A percentile compares a stretch with the other conserved stretches of the same genome.
Conservation (phyloP, 2,113 vertebrate genomes). For the Hippolais icterina region DNA sequence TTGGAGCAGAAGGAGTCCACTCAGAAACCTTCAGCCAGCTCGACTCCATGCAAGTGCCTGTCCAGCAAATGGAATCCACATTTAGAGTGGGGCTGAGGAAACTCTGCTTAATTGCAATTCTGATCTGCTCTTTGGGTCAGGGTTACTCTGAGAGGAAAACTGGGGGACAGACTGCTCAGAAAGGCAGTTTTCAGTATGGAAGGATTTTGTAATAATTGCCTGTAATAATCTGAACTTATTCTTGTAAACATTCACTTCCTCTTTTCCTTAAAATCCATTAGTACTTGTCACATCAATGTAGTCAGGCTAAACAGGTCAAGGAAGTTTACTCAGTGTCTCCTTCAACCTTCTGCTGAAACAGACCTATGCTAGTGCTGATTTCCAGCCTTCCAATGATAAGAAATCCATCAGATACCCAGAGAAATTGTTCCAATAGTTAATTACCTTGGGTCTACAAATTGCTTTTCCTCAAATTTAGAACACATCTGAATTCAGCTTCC, state of each 20-base stretch:
- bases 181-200: background rate
- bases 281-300: background rate
- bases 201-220: background rate
- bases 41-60: conserved; percentile 73
- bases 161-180: background rate
- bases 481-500: background rate
- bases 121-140: background rate
- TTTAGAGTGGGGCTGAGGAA: background rate
- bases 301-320: background rate
- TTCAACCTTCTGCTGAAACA: background rate
- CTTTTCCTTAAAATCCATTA: background rate
- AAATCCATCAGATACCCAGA: background rate
- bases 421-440: background rate
- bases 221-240: background rate
- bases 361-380: background rate
- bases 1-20: conserved; percentile 77
- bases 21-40: conserved; percentile 64
- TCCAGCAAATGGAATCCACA: background rate
- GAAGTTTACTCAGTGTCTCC: background rate
- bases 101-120: background rate
- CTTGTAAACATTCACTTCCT: background rate
- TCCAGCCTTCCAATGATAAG: background rate
- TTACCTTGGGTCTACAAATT: background rate
- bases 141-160: background rate
- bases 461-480: background rate